Evolutionary conservation across 1,140 invertebrate species (phyloP), one percentile per base, ranked within the genome.

Genomic region (Nasonia giraulti): DNA sequence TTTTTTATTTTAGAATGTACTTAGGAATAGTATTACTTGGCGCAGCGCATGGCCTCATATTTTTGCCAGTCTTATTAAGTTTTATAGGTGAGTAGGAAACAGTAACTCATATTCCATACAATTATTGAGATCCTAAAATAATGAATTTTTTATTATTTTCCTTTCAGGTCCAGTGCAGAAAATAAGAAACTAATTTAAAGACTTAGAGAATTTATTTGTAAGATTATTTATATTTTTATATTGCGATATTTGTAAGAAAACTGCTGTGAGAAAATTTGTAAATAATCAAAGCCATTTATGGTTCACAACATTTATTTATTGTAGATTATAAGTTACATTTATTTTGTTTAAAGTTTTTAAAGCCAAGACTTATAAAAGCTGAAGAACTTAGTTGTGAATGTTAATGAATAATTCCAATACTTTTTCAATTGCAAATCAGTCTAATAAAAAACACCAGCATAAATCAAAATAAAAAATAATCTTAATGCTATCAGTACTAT

Each of bases 1-100:
- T 99, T 88, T 99, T 99, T 92, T 99, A 99, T 94, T 99, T 99
- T 94, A 95, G 98, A 88, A 99, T 99, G 99, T 99, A 99, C 92
- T 93, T 99, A 88, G 97, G 97, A 80, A 99, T 99, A 88, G 98
- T 99, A 37, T 87, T 99, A 71, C 97, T 98, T 91, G 99, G 99
- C 44, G 98, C 98, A 20, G 95, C 97, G 2, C 98, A 99, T 93
- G 99, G 99, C 23, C 95, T 99, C 69, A 96, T 99, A 88, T 99
- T 99, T 94, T 93, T 99, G 87, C 99, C 99, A 68, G 98, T 99
- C 55, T 94, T 99, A 88, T 95, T 99, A 80, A 98, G 97, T 93
- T 98, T 98, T 94, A 96, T 98, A 91, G 98, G 98, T 81, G 55
- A 50, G 14, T 66, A 66, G 23, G 5, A 77, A 77, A 62, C 14